Base-by-base conservation (phyloP, 2,113 vertebrate genomes). In the Apistogramma diplotaenia region DNA sequence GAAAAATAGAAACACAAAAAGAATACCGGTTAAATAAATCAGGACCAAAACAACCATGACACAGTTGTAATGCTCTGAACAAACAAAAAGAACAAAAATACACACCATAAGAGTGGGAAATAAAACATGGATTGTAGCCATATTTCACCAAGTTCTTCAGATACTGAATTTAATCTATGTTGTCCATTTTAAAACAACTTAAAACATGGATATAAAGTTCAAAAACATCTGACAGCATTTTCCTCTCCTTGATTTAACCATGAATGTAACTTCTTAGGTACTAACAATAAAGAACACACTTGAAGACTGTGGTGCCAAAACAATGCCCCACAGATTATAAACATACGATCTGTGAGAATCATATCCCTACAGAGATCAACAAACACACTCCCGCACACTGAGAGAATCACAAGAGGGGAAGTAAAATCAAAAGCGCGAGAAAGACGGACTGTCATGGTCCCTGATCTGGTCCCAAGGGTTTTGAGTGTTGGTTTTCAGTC, bases 321-420 rank as follows among this genome's bases (percentile, higher is more conserved):
- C 43, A 72, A 71, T 25, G 31, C n/a, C 13, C 15, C n/a, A 33
- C 1, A 6, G 7, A 57, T 59, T 58, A 85, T 65, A 70, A 83
- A 55, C 5, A 40, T 23, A 61, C 51, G 49, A 33, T 85, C 18
- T 33, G 40, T 8, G 58, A 74, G 67, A 61, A 65, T 59, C 3
- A 16, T 25, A 55, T 35, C 3, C 21, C 58, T 29, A 15, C 62
- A 60, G 37, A 67, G 83, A 70, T 83, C 61, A 61, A 76, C 78
- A 35, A 5, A 78, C 35, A 78, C 40, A 43, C 33, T 3, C 33
- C 0, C 37, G 55, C 23, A 71, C 23, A 58, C 4, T n/a, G 25
- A 65, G 18, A 82, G 5, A 61, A 33, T 61, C 10, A 6, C 21
- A 11, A 19, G 60, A 27, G 13, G 12, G 79, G 19, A 51, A 15